These are phyloP conservation scores for Lathamus discolor DNA, from an alignment of 2,113 vertebrate species.

Conservation along the genomic window DNA sequence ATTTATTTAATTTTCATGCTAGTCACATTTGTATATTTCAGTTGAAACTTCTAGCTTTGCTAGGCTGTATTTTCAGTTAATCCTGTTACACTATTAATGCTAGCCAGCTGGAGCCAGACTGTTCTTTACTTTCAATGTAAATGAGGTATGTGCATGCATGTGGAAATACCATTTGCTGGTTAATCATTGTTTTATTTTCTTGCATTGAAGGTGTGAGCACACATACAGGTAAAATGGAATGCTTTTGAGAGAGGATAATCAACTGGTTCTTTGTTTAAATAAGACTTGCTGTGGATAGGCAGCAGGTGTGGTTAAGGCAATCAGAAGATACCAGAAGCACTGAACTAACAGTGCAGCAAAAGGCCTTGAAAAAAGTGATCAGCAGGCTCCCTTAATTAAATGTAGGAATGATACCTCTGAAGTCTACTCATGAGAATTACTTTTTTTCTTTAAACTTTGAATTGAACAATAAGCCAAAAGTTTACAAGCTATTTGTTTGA, in stretches of 20 bases:
- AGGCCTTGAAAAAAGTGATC: not conserved
- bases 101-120: not conserved
- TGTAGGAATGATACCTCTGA: not conserved
- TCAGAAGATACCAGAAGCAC: not conserved
- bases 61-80: not conserved
- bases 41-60: not conserved
- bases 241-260: not conserved
- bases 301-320: not conserved
- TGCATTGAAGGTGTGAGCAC: not conserved
- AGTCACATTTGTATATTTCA: not conserved
- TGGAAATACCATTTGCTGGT: not conserved
- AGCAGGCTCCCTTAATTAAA: not conserved
- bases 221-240: not conserved
- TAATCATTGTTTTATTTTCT: slow-evolving; percentile 13
- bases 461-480: not conserved
- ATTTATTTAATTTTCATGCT: not conserved
- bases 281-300: not conserved
- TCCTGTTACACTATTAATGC: accelerated
- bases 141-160: not conserved
- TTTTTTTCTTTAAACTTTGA: not conserved
- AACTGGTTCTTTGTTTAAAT: not conserved
- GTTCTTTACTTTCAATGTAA: not conserved
- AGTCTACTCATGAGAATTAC: not conserved
- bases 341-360: not conserved
- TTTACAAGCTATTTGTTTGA: not conserved